Evolutionary conservation across 2,113 vertebrate species (phyloP), one percentile per base, ranked within the genome.

Genomic region (Menura novaehollandiae): DNA sequence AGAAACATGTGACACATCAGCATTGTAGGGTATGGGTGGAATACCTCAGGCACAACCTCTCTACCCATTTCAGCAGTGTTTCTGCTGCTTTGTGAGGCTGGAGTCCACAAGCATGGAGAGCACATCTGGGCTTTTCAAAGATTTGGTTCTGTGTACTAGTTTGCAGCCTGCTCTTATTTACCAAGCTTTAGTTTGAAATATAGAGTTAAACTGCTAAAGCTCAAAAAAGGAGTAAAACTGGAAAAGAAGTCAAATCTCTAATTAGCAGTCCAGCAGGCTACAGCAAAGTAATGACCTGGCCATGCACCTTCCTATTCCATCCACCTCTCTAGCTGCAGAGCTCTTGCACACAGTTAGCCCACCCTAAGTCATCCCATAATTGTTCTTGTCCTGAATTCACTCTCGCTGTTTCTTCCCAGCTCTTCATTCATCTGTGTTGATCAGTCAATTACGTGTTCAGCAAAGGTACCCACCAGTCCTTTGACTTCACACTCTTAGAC

Each of bases 371-470:
- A 66, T 49, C n/a, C 20, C 11, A 0, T 58, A 51, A 46, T 32
- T 59, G 30, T 74, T 86, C 85, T 62, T 49, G 64, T 78, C 58
- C 21, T 39, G 13, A 63, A 66, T 52, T 85, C 53, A 21, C 30
- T 39, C 35, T 81, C 0, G 0, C 46, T 81, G 6, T 56, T 88
- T 88, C 55, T 86, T 71, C 51, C 28, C 43, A 44, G 59, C 24
- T 83, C 53, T 85, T 80, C 51, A 35, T 60, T 63, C 39, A 46
- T 33, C 62, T 72, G 12, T 90, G 72, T 69, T 75, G 56, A 85
- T 92, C 78, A 89, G 74, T 59, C 85, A 82, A 11, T 88, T 73
- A 90, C 59, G 67, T n/a, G 58, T 21, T 84, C 88, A 94, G 30
- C 3, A 12, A 67, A 92, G 47, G 58, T 11, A 27, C 58, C 28